Evolutionary conservation across 2,888 invertebrate genomes (phyloP).

Genomic region (Actias luna): DNA sequence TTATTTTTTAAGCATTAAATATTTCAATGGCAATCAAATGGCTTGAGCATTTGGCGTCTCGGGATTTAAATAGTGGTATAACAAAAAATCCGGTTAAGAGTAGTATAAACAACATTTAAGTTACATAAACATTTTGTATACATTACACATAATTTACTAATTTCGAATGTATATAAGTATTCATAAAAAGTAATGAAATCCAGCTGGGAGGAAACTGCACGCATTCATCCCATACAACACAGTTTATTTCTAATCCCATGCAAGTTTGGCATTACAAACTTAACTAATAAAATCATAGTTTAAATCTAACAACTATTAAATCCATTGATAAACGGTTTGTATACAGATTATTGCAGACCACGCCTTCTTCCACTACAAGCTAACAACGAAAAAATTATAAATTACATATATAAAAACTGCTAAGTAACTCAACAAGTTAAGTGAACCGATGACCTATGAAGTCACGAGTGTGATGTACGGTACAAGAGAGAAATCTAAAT

Average conservation of each 20-base stretch:
- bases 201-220: neutral
- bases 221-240: neutral
- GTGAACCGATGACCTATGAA: conserved; percentile 14
- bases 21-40: too few relatives aligned
- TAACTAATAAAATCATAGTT: conserved; percentile 22
- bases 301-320: conserved; percentile 17
- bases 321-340: conserved; percentile 18
- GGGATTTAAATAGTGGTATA: too few relatives aligned
- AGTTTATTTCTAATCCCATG: conserved; percentile 17
- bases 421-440: conserved; percentile 11
- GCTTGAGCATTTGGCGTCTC: too few relatives aligned
- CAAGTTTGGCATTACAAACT: conserved; percentile 19
- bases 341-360: conserved; percentile 9
- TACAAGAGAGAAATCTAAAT: conserved; percentile 17
- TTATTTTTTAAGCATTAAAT: too few relatives aligned
- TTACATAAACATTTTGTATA: neutral
- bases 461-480: conserved; percentile 42
- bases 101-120: too few relatives aligned
- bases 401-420: conserved; percentile 25
- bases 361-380: conserved; percentile 14
- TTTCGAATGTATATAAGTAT: neutral
- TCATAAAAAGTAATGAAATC: neutral
- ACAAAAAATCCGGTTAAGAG: too few relatives aligned
- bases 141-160: neutral
- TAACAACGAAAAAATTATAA: conserved; percentile 15